Evolutionary conservation across 2,888 invertebrate genomes (phyloP).

Genomic region (Synergus laeviventris): DNA sequence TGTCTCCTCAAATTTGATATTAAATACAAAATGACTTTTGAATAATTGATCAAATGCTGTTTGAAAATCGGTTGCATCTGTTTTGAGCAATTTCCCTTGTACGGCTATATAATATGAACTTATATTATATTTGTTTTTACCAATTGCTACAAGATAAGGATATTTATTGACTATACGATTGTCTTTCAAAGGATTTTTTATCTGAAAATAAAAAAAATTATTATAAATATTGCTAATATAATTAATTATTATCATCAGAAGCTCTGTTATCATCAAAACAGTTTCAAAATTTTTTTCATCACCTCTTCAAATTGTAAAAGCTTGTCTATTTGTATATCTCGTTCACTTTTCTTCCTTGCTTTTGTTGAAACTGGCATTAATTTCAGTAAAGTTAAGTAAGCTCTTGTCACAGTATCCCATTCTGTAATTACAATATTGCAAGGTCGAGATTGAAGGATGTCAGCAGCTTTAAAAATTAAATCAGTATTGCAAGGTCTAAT

Average conservation of each 20-base stretch:
- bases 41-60: slow-evolving; percentile 51
- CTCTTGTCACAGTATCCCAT: slow-evolving; percentile 47
- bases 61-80: slow-evolving; percentile 40
- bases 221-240: neutral
- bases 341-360: slow-evolving; percentile 43
- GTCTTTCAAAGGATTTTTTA: slow-evolving; percentile 36
- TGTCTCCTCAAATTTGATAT: slow-evolving; percentile 42
- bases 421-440: slow-evolving; percentile 37
- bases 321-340: slow-evolving; percentile 39
- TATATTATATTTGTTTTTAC: slow-evolving; percentile 46
- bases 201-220: slow-evolving; percentile 38
- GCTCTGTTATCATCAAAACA: neutral
- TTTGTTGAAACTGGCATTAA: slow-evolving; percentile 48
- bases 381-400: slow-evolving; percentile 44
- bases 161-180: slow-evolving; percentile 22
- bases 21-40: slow-evolving; percentile 49
- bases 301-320: slow-evolving; percentile 48
- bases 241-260: neutral
- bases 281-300: neutral
- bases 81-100: slow-evolving; percentile 45
- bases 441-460: slow-evolving; percentile 39
- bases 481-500: slow-evolving; percentile 33
- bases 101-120: slow-evolving; percentile 43
- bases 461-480: slow-evolving; percentile 42
- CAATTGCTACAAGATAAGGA: slow-evolving; percentile 49